phyloP scores from a whole-genome alignment of 1,140 invertebrate genomes.

The Littorina saxatilis region DNA sequence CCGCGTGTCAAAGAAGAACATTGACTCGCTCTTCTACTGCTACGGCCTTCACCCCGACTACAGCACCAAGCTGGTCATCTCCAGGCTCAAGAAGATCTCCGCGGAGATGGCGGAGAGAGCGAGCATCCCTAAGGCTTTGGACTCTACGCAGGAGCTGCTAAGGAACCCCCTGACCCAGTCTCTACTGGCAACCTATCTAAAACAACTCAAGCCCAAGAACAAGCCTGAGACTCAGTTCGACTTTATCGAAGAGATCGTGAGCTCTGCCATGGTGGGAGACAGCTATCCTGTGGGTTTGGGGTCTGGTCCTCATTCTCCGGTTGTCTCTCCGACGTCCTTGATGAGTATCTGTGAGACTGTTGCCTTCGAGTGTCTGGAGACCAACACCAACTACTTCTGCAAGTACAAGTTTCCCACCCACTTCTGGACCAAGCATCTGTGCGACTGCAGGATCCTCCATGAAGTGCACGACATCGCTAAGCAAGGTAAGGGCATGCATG shows the following conservation, averaged over 20 bases:
- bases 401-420: slow-evolving; percentile 40
- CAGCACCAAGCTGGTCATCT: slow-evolving; percentile 38
- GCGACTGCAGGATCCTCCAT: slow-evolving; percentile 49
- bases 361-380: slow-evolving; percentile 48
- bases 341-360: slow-evolving; percentile 42
- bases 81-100: slow-evolving; percentile 37
- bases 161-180: slow-evolving; percentile 48
- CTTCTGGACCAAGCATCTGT: slow-evolving; percentile 46
- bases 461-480: slow-evolving; percentile 49
- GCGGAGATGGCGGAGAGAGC: slow-evolving; percentile 34
- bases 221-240: slow-evolving; percentile 29
- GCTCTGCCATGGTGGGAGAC: slow-evolving; percentile 29
- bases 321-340: neutral
- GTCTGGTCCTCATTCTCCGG: neutral
- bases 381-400: slow-evolving; percentile 46
- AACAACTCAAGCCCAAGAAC: neutral
- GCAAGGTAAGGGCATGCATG: slow-evolving; percentile 5
- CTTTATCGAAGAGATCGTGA: slow-evolving; percentile 30
- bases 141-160: slow-evolving; percentile 44
- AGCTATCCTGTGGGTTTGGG: slow-evolving; percentile 5
- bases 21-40: slow-evolving; percentile 50
- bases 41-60: slow-evolving; percentile 51
- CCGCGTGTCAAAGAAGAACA: slow-evolving; percentile 36
- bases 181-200: slow-evolving; percentile 37
- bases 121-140: slow-evolving; percentile 30